phyloP scores from a whole-genome alignment of 1,140 invertebrate genomes.

The Drosophila equinoxialis region DNA sequence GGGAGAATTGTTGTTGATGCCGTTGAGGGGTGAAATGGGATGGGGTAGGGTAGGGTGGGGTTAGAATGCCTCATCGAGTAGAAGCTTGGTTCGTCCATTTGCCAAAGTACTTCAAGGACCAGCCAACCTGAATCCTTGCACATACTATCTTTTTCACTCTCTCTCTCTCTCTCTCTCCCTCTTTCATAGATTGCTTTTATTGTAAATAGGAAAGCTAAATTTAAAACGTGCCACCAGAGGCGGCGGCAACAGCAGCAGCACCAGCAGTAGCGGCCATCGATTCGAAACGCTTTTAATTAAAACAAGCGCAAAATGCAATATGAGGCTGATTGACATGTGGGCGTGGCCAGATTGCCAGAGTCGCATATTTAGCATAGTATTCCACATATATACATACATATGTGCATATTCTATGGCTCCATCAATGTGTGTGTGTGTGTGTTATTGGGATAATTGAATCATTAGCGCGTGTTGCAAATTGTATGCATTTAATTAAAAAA shows the following conservation, averaged over 20 bases:
- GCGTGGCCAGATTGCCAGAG: conserved; percentile 5
- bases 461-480: conserved; percentile 68
- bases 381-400: conserved; percentile 28
- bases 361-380: conserved; percentile 52
- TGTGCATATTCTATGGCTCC: not conserved
- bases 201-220: conserved; percentile 54
- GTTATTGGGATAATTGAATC: conserved; percentile 79
- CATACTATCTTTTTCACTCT: not conserved
- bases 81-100: no score
- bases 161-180: not conserved
- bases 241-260: not conserved
- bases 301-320: conserved; percentile 29
- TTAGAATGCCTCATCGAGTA: no score
- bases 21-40: no score
- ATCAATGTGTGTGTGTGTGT: conserved; percentile 38
- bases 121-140: conserved; percentile 6
- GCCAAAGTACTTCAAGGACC: not conserved
- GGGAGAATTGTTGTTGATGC: not conserved
- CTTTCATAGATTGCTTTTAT: not conserved
- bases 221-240: conserved; percentile 66
- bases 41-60: no score
- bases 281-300: conserved; percentile 72
- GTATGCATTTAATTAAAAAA: conserved; percentile 75
- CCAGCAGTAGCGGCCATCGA: conserved; percentile 38
- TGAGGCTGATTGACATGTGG: conserved; percentile 7